Percentiles rank a stretch among this genome's conserved stretches.
Conservation (phyloP, 2,797 vertebrate genomes). For the Gymnodraco acuticeps region DNA sequence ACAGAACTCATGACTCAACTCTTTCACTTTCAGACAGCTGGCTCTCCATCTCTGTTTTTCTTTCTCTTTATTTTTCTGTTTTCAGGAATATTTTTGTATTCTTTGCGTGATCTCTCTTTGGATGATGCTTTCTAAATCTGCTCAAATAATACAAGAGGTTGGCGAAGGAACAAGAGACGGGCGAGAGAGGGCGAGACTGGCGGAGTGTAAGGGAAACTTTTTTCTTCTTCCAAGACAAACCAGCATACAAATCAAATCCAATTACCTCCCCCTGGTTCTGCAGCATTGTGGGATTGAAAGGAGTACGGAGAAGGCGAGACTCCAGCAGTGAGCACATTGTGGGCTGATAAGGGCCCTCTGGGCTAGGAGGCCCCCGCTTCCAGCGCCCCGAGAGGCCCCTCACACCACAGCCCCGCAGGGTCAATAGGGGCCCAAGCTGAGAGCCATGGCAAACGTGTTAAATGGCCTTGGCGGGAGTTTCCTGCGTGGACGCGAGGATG, state of each 20-base stretch:
- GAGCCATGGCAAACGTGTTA: slow-evolving; percentile 82
- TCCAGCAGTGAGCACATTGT: slow-evolving; percentile 87
- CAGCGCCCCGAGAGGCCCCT: slow-evolving; percentile 79
- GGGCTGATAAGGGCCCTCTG: slow-evolving; percentile 78
- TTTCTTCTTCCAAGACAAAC: slow-evolving; percentile 71
- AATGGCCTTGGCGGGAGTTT: slow-evolving; percentile 83
- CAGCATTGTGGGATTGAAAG: slow-evolving; percentile 84
- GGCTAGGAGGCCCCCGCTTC: slow-evolving; percentile 73
- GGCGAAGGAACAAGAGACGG: slow-evolving; percentile 60
- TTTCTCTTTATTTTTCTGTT: slow-evolving; percentile 39
- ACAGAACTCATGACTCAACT: slow-evolving; percentile 50
- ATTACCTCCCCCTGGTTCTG: slow-evolving; percentile 81
- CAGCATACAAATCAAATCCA: slow-evolving; percentile 87
- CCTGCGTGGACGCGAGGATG: slow-evolving; percentile 76
- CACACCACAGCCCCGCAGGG: slow-evolving; percentile 79
- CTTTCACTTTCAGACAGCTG: slow-evolving; percentile 53
- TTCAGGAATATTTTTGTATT: slow-evolving; percentile 37
- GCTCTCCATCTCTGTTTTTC: slow-evolving; percentile 43
- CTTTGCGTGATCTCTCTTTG: slow-evolving; percentile 51
- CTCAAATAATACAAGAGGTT: slow-evolving; percentile 72
- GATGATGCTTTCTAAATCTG: slow-evolving; percentile 71
- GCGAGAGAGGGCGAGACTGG: slow-evolving; percentile 54
- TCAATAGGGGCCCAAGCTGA: slow-evolving; percentile 83
- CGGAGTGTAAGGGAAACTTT: slow-evolving; percentile 50
- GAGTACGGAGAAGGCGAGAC: slow-evolving; percentile 75